Base-by-base conservation (phyloP, 2,113 vertebrate genomes). In the Calcarius ornatus region DNA sequence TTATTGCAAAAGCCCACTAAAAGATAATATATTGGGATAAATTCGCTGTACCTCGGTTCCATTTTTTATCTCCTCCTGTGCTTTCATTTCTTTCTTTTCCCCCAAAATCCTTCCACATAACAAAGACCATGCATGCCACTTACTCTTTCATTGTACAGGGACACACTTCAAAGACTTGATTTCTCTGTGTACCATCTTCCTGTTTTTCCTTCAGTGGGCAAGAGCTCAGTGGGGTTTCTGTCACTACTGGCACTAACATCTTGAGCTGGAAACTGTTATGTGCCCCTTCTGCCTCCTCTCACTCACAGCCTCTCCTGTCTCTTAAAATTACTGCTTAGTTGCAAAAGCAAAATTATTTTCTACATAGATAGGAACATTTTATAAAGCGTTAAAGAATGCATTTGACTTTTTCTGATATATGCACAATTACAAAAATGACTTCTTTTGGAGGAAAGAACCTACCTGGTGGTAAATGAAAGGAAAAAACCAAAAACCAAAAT, bases 401-500 rank as follows among this genome's bases (percentile, higher is more conserved):
- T 64, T 85, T 38, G 65, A 56, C 14, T 56, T 83, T 70, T 65
- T 65, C 17, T 57, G 28, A 76, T 72, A 30, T 12, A 27, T 12
- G 38, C 35, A 85, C 11, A 78, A 75, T 64, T 54, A 72, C 7
- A 60, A 75, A 63, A 14, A 35, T 33, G 38, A 64, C 33, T 64
- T 7, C 18, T 76, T 18, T 2, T 73, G 22, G 15, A 91, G 22
- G 12, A 68, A 63, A 83, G 83, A 81, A 70, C 8, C 17, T 27
- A 47, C 9, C 4, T 31, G 13, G 6, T 50, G 6, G 61, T 43
- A 81, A 71, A 76, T 12, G 30, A 15, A 11, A 27, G 43, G 12
- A 24, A 5, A 24, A 53, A 61, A 33, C n/a, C n/a, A 33, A 1
- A 0, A 3, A 6, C 16, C 24, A 18, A 47, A 65, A 5, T 9